These are phyloP conservation scores for Anabacerthia variegaticeps DNA, from an alignment of 2,797 vertebrate genomes.

Conservation along the genomic window DNA sequence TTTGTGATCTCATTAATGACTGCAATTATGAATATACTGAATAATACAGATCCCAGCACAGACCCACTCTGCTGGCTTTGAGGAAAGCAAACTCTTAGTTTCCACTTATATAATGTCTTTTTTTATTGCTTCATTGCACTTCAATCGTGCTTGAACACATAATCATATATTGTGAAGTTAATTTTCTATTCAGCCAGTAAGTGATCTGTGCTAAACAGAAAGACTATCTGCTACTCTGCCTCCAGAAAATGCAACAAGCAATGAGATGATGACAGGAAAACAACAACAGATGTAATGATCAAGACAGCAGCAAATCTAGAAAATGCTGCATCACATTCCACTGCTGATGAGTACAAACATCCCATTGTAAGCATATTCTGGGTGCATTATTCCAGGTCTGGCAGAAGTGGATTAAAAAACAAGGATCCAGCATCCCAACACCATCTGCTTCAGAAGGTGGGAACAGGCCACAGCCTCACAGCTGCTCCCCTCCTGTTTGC, in stretches of 20 bases:
- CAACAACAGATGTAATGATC: not conserved
- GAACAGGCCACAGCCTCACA: not conserved
- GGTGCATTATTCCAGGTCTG: not conserved
- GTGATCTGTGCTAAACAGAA: not conserved
- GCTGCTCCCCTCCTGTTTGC: not conserved
- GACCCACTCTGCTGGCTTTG: not conserved
- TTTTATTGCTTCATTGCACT: not conserved
- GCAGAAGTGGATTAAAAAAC: not conserved
- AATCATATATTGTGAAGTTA: not conserved
- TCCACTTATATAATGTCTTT: not conserved
- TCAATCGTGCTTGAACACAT: not conserved
- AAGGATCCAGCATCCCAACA: not conserved
- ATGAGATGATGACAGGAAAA: not conserved
- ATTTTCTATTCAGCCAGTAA: not conserved
- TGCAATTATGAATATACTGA: not conserved
- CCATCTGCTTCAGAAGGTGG: rapidly evolving
- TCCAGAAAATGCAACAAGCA: not conserved
- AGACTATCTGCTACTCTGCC: not conserved
- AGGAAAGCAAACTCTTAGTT: not conserved
- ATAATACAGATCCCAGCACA: not conserved
- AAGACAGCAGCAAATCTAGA: not conserved
- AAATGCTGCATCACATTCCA: not conserved
- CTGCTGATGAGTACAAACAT: not conserved
- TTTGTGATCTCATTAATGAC: not conserved
- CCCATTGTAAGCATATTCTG: not conserved